Base-by-base conservation (phyloP, 2,113 vertebrate species). In the Psittacula cyanocephala region DNA sequence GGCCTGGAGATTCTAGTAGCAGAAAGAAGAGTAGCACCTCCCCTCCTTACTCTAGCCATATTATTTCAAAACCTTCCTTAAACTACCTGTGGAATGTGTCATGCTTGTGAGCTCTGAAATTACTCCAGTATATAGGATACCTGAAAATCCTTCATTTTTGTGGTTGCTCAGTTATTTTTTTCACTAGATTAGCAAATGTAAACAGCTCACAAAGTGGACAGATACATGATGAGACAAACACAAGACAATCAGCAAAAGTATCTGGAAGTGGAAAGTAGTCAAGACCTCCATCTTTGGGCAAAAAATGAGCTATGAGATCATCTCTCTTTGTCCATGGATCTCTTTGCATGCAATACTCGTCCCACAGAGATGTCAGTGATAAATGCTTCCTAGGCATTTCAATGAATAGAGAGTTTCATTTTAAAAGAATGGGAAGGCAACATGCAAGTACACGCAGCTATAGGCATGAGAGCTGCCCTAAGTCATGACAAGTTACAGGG, bases 401-500 rank as follows among this genome's bases (percentile, higher is more conserved):
- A 86, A 47, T 10, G 33, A 65, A 52, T 3, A 37, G 1, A 57
- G 23, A 47, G 59, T 62, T 86, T 52, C 3, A 27, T 35, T 39
- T 77, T 49, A 62, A 52, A 74, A 75, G 9, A 44, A 65, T 52
- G 8, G 20, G 23, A 88, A 24, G 13, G 52, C 13, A 90, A 37
- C 7, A 31, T 9, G 29, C 39, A 86, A 53, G 35, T 46, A 37
- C 5, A 11, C 2, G 18, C 60, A 74, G 22, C 24, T 55, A 17
- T 0, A 55, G 25, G 35, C 1, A 0, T 24, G 17, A 24, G 31
- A 88, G 44, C 11, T 63, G 49, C 53, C 33, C 17, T 43, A 41
- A 57, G 2, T 55, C 75, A 72, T 0, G 0, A 62, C 0, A 0
- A 39, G 46, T 31, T 37, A 59, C 24, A 68, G 37, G 25, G 33